These are phyloP conservation scores for Amyelois transitella DNA, from an alignment of 1,140 invertebrate species.

Conservation along the genomic window DNA sequence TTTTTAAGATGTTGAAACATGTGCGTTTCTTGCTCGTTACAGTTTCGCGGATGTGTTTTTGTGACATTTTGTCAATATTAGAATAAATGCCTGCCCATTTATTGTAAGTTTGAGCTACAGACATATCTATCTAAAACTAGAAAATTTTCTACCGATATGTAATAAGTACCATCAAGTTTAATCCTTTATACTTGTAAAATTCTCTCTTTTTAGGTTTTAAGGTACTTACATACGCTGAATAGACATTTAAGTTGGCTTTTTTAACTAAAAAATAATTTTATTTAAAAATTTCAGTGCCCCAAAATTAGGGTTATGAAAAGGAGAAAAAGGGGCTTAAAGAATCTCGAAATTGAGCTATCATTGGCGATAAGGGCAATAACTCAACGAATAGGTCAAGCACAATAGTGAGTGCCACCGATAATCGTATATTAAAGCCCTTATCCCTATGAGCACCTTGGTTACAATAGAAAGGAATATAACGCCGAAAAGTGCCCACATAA, in stretches of 20 bases:
- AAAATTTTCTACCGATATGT: no score
- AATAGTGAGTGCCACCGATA: slow-evolving; percentile 71
- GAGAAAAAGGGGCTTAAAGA: no score
- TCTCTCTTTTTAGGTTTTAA: no score
- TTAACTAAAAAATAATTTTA: no score
- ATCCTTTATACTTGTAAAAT: no score
- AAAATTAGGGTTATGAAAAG: no score
- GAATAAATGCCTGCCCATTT: background rate
- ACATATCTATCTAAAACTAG: no score
- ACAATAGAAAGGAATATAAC: slow-evolving; percentile 71
- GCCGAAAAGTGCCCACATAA: slow-evolving; percentile 71
- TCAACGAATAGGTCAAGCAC: slow-evolving; percentile 66
- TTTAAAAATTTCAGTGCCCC: no score
- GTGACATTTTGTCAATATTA: slow-evolving; percentile 8
- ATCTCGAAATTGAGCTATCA: slow-evolving; percentile 34
- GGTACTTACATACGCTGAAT: no score
- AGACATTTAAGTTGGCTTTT: no score
- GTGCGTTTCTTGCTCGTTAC: slow-evolving; percentile 36
- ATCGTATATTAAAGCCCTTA: slow-evolving; percentile 73
- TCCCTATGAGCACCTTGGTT: slow-evolving; percentile 66
- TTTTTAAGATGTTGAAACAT: slow-evolving; percentile 58
- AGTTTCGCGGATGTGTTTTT: slow-evolving; percentile 30
- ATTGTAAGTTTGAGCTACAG: no score
- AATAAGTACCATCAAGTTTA: no score
- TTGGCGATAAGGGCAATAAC: slow-evolving; percentile 51